phyloP scores from a whole-genome alignment of 1,140 invertebrate species.

The Listronotus bonariensis region DNA sequence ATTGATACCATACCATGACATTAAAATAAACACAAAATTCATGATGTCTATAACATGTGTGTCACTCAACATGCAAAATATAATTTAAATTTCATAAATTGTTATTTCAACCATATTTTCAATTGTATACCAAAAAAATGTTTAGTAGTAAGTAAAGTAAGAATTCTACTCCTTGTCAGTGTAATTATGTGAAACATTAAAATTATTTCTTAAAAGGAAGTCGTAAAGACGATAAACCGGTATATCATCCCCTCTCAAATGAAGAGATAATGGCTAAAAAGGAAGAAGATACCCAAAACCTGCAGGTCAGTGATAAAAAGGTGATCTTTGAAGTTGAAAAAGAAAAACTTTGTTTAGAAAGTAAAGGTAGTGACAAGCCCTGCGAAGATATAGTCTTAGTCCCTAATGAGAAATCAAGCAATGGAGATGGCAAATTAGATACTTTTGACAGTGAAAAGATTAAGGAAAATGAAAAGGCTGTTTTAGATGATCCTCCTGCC shows the following conservation, averaged over 20 bases:
- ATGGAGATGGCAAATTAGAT: not conserved
- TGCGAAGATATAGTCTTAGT: not conserved
- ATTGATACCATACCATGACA: too few relatives aligned
- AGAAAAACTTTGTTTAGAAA: not conserved
- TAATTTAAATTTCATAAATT: too few relatives aligned
- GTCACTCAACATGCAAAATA: too few relatives aligned
- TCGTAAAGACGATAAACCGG: conserved; percentile 2
- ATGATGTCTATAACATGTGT: too few relatives aligned
- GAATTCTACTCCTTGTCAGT: too few relatives aligned
- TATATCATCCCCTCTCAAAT: conserved; percentile 20
- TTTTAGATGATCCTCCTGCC: conserved; percentile 20
- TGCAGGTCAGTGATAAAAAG: conserved; percentile 1
- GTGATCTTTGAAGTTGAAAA: not conserved
- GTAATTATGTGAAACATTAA: too few relatives aligned
- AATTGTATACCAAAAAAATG: too few relatives aligned
- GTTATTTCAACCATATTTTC: too few relatives aligned
- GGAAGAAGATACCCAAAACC: conserved; percentile 6
- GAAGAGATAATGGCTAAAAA: conserved; percentile 29
- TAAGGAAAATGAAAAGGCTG: conserved; percentile 10
- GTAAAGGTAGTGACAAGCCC: not conserved
- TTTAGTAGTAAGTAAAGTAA: too few relatives aligned
- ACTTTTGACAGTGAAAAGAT: not conserved
- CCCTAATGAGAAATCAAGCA: not conserved
- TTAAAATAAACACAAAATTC: too few relatives aligned
- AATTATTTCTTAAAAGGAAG: not conserved